Percentiles rank a stretch among this genome's conserved stretches.
Conservation (phyloP, 1,140 invertebrate genomes). For the Pseudomyrmex pallidus region DNA sequence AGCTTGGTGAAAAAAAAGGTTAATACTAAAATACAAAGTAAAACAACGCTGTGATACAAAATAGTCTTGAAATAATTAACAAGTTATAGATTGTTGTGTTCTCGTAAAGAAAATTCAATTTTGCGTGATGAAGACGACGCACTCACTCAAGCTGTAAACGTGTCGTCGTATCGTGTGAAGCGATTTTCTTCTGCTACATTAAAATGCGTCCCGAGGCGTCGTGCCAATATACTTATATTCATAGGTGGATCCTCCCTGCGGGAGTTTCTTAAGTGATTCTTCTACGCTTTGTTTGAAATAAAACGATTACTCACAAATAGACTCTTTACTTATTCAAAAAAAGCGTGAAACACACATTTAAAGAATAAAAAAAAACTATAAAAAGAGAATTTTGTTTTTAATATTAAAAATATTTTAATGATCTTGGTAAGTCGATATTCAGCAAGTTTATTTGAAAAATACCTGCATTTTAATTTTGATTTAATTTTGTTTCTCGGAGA, state of each 20-base stretch:
- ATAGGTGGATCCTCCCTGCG: no score
- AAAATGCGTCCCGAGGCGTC: neutral
- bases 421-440: no score
- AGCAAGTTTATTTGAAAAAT: no score
- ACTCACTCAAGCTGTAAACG: neutral
- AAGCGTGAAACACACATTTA: neutral
- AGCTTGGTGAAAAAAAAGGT: no score
- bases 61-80: neutral
- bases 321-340: neutral
- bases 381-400: neutral
- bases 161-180: neutral
- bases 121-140: neutral
- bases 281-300: neutral
- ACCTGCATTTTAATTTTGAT: no score
- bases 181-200: constrained; percentile 34
- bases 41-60: no score
- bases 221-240: neutral
- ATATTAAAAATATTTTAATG: neutral
- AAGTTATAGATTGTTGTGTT: neutral
- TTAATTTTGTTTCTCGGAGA: no score
- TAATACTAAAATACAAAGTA: neutral
- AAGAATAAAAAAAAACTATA: constrained; percentile 10
- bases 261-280: constrained; percentile 45
- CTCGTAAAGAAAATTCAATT: neutral
- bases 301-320: constrained; percentile 17